These are phyloP conservation scores for Micrasema longulum DNA, from an alignment of 1,140 invertebrate species.

Conservation along the genomic window DNA sequence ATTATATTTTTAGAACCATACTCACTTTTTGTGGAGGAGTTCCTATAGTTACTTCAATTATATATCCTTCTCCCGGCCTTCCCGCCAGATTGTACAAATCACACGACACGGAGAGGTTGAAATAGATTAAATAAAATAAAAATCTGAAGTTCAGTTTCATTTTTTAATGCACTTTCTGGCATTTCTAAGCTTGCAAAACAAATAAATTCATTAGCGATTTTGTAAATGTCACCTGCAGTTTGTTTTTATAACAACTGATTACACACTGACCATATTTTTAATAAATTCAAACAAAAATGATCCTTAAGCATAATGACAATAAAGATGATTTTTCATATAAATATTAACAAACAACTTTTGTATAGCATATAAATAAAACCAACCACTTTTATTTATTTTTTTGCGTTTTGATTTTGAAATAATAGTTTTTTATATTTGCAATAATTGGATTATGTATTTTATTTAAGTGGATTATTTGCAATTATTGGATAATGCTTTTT, in stretches of 20 bases:
- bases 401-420: no score
- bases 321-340: no score
- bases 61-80: conserved; percentile 49
- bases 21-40: conserved; percentile 49
- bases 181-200: conserved; percentile 42
- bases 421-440: no score
- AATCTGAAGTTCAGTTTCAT: conserved; percentile 34
- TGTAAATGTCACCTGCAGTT: conserved; percentile 44
- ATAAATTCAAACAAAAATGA: no score
- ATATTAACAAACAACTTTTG: no score
- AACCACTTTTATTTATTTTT: no score
- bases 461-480: no score
- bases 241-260: conserved; percentile 37
- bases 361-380: no score
- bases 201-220: conserved; percentile 33
- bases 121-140: conserved; percentile 40
- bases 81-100: conserved; percentile 47
- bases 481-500: no score
- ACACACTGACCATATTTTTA: background rate
- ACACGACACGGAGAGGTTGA: conserved; percentile 34
- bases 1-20: conserved; percentile 15
- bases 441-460: no score
- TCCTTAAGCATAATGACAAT: no score
- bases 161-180: conserved; percentile 16
- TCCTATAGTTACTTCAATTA: conserved; percentile 45